Percentiles rank a stretch among this genome's conserved stretches.
phyloP scores from a whole-genome alignment of 2,888 invertebrate genomes.

The Drosophila tripunctata region DNA sequence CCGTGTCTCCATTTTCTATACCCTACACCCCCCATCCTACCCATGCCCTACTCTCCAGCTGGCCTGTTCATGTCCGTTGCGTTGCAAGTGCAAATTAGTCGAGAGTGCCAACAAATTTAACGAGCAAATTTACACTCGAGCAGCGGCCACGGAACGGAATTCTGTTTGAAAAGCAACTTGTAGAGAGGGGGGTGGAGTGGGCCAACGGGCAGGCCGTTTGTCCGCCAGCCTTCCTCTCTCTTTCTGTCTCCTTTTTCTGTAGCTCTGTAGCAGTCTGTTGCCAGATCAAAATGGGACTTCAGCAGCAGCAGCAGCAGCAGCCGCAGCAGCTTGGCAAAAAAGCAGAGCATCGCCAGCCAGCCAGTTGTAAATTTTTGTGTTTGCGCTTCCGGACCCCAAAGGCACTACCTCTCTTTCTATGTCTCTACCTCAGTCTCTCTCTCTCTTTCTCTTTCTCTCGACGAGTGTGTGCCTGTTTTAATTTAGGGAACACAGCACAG shows the following conservation, averaged over 20 bases:
- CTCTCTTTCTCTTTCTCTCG: not conserved
- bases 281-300: constrained; percentile 52
- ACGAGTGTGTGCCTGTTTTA: constrained; percentile 57
- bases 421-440: not conserved
- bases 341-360: constrained; percentile 43
- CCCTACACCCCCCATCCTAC: not conserved
- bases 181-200: not conserved
- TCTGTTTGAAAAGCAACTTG: constrained; percentile 39
- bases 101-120: constrained; percentile 80
- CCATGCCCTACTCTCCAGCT: not conserved
- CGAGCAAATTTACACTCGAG: constrained; percentile 78
- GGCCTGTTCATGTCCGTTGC: constrained; percentile 52
- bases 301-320: too few species aligned
- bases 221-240: not conserved
- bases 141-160: constrained; percentile 58
- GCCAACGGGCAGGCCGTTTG: not conserved
- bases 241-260: not conserved
- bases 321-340: constrained; percentile 27
- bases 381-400: constrained; percentile 51
- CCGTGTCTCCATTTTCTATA: not conserved
- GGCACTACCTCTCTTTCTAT: constrained; percentile 8
- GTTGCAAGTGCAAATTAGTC: constrained; percentile 78
- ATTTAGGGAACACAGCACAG: constrained; percentile 62
- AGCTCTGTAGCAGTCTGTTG: constrained; percentile 19
- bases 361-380: constrained; percentile 61